Evolutionary conservation across 1,140 invertebrate genomes (phyloP).

Genomic region (Pissodes strobi): DNA sequence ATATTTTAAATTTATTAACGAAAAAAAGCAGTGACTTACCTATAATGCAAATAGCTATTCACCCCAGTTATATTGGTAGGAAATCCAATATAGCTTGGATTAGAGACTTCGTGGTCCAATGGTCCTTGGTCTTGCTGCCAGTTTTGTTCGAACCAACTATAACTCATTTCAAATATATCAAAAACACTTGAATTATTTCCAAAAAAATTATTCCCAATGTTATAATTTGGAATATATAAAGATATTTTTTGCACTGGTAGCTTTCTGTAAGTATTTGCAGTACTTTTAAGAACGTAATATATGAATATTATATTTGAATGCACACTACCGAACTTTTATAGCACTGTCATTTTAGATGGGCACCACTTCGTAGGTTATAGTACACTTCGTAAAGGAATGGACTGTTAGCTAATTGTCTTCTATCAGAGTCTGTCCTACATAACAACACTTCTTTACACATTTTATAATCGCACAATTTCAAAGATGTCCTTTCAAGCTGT

Average conservation of each 20-base stretch:
- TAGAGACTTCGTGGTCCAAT: background rate
- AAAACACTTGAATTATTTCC: background rate
- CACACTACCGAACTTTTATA: background rate
- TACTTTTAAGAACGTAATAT: too few species aligned
- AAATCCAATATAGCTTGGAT: background rate
- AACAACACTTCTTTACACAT: background rate
- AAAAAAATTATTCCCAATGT: background rate
- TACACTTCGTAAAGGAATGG: background rate
- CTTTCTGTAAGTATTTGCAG: too few species aligned
- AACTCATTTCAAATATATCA: background rate
- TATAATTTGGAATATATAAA: background rate
- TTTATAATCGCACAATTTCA: too few species aligned
- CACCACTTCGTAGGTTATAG: background rate
- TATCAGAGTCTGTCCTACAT: background rate
- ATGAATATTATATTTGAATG: background rate
- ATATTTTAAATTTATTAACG: too few species aligned
- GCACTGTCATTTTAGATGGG: background rate
- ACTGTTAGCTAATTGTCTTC: background rate
- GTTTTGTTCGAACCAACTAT: constrained; percentile 1
- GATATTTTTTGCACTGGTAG: too few species aligned
- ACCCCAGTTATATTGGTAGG: background rate
- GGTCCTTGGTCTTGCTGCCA: background rate
- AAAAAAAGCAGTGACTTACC: background rate
- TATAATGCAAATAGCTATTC: background rate
- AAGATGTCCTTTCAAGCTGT: too few species aligned